Evolutionary conservation across 2,113 vertebrate genomes (phyloP).

Genomic region (Psilopogon haemacephalus): DNA sequence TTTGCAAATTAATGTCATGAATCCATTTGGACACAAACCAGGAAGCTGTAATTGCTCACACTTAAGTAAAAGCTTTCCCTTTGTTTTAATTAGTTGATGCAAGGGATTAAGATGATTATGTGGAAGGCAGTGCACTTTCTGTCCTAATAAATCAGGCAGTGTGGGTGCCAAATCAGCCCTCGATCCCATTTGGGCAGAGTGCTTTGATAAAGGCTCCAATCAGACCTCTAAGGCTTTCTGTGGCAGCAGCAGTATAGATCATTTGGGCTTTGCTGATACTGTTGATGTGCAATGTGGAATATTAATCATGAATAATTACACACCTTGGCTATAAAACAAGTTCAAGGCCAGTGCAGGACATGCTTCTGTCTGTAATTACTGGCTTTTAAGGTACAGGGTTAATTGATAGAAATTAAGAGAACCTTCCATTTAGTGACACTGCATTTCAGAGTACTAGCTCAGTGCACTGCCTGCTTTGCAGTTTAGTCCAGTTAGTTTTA

Average conservation of each 20-base stretch:
- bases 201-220: conserved; percentile 73
- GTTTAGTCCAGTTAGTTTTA: conserved; percentile 3
- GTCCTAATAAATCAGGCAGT: conserved; percentile 74
- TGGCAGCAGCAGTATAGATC: conserved; percentile 66
- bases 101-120: conserved; percentile 80
- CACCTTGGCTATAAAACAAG: conserved; percentile 75
- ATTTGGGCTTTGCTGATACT: conserved; percentile 80
- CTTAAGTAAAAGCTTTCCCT: conserved; percentile 75
- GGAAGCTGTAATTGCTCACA: conserved; percentile 75
- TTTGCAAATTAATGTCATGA: conserved; percentile 74
- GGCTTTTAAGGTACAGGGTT: conserved; percentile 73
- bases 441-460: conserved; percentile 48
- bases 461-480: background rate
- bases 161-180: conserved; percentile 76
- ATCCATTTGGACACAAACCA: conserved; percentile 76
- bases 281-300: conserved; percentile 84
- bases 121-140: conserved; percentile 75
- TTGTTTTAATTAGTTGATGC: conserved; percentile 81
- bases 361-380: conserved; percentile 76
- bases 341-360: conserved; percentile 72
- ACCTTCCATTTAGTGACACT: conserved; percentile 58
- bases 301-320: conserved; percentile 94
- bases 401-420: conserved; percentile 75
- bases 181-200: conserved; percentile 67
- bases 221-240: conserved; percentile 68